These are phyloP conservation scores for Ectemnius continuus DNA, from an alignment of 2,888 invertebrate species.

Conservation along the genomic window DNA sequence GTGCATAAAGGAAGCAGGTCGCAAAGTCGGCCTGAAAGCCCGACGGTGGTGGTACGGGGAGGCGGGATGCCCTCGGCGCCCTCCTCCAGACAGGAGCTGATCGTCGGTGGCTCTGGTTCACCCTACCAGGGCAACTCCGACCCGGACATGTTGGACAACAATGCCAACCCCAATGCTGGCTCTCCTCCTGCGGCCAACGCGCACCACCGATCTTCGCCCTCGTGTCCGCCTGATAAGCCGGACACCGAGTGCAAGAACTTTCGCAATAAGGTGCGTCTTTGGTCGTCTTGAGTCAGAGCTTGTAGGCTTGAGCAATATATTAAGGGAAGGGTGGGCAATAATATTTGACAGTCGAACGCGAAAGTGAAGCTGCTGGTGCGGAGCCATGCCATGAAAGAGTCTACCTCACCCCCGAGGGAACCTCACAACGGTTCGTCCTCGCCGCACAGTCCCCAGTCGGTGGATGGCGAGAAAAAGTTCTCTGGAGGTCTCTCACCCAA, in stretches of 20 bases:
- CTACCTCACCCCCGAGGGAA: slow-evolving; percentile 82
- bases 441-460: slow-evolving; percentile 68
- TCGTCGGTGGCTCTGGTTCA: slow-evolving; percentile 64
- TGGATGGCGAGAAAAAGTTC: slow-evolving; percentile 64
- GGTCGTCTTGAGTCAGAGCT: too few species aligned
- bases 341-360: slow-evolving; percentile 80
- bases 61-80: slow-evolving; percentile 76
- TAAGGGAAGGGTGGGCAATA: too few species aligned
- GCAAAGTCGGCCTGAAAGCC: slow-evolving; percentile 72
- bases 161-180: slow-evolving; percentile 68
- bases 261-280: slow-evolving; percentile 71
- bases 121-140: slow-evolving; percentile 64
- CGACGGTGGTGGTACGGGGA: slow-evolving; percentile 68
- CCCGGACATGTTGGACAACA: slow-evolving; percentile 75
- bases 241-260: slow-evolving; percentile 72
- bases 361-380: slow-evolving; percentile 91
- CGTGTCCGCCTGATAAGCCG: slow-evolving; percentile 66
- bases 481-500: slow-evolving; percentile 61
- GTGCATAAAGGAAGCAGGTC: slow-evolving; percentile 74
- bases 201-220: slow-evolving; percentile 57
- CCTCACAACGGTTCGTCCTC: slow-evolving; percentile 73
- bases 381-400: slow-evolving; percentile 94
- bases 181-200: slow-evolving; percentile 60
- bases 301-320: too few species aligned
- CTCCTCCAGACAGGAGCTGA: slow-evolving; percentile 71